Conservation (phyloP, 2,888 invertebrate genomes). For the Drosophila suboccidentalis region DNA sequence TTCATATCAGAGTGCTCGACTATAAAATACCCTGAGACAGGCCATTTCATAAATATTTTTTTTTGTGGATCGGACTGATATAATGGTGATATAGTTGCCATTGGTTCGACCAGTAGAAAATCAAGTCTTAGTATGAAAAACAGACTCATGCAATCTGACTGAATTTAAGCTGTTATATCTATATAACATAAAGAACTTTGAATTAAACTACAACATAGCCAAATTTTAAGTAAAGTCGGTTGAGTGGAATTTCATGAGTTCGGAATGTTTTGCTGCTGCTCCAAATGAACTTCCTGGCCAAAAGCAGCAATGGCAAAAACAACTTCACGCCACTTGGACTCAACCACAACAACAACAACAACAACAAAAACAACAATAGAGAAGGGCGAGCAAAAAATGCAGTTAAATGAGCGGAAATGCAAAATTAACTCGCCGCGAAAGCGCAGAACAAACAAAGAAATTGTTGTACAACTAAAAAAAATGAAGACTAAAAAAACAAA, state of each 20-base stretch:
- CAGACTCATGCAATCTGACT: no score
- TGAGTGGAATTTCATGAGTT: slow-evolving; percentile 62
- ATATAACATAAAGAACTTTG: neutral
- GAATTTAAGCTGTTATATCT: no score
- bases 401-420: slow-evolving; percentile 81
- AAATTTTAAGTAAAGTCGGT: slow-evolving; percentile 37
- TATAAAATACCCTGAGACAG: no score
- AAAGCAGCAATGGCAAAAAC: slow-evolving; percentile 61
- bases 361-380: slow-evolving; percentile 14
- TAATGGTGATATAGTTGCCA: no score
- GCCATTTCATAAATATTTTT: no score
- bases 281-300: slow-evolving; percentile 73
- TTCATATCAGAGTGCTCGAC: no score
- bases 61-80: no score
- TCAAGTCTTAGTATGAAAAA: no score
- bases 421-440: slow-evolving; percentile 81
- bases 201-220: slow-evolving; percentile 2
- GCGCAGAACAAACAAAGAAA: slow-evolving; percentile 78
- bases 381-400: slow-evolving; percentile 51
- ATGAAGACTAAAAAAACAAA: slow-evolving; percentile 34
- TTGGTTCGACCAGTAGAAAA: no score
- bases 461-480: slow-evolving; percentile 68
- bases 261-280: slow-evolving; percentile 42
- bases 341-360: slow-evolving; percentile 40
- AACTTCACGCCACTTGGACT: slow-evolving; percentile 77